Evolutionary conservation across 2,113 vertebrate genomes (phyloP), one percentile per base, ranked within the genome.

Genomic region (Hemiscyllium ocellatum): DNA sequence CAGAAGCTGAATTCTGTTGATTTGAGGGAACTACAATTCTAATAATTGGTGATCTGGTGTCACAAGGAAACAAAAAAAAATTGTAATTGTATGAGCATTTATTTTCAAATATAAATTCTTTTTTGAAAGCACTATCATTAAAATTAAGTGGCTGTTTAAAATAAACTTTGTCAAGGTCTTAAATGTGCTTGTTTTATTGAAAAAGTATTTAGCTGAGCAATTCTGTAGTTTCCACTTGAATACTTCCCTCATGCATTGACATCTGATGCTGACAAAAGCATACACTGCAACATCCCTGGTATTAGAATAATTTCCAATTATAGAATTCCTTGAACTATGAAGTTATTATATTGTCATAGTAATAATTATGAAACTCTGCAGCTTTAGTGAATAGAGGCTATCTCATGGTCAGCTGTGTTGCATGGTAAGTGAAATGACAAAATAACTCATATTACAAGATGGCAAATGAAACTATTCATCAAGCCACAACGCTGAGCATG

Each of bases 301-400:
- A 93, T 93, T 37, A 93, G 33, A 68, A 93, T 93, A 93, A 68
- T 93, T 93, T 65, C 56, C 66, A 93, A 93, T 66, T 93, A 68
- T 93, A n/a, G 61, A 93, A 93, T 66, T 93, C 15, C n/a, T 93
- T 66, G 61, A 93, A 37, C 61, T 61, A 68, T 93, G 61, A 93
- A 66, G 61, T 93, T 66, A 93, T 93, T n/a, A 66, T 66, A 93
- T 37, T 93, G 61, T 93, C n/a, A 68, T 93, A 66, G 56, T 93
- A 66, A 42, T 91, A n/a, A 66, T 37, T 33, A 66, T 66, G 56
- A 93, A 93, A 68, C n/a, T 93, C 52, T 91, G 89, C 15, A 66
- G 89, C 33, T 68, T 68, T 66, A 19, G n/a, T 93, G 61, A 66
- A 66, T 68, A 20, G 61, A 93, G 61, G 56, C 56, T 91, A 91